Conservation (phyloP, 2,888 invertebrate species). For the Erebia ligea region DNA sequence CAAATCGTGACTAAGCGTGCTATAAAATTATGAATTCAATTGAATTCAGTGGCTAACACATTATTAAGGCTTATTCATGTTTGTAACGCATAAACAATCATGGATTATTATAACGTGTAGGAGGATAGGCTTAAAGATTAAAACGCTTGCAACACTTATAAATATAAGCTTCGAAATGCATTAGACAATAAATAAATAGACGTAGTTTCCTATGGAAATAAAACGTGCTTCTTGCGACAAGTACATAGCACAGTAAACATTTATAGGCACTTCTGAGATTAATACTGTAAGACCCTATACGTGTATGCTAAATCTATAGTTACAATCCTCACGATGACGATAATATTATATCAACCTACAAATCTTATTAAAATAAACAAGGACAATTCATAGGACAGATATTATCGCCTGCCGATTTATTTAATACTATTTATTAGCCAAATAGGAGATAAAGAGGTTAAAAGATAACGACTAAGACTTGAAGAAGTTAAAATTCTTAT, state of each 20-base stretch:
- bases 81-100: conserved; percentile 50
- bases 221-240: conserved; percentile 11
- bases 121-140: conserved; percentile 41
- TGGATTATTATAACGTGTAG: conserved; percentile 45
- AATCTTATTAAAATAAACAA: too few species aligned
- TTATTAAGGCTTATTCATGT: conserved; percentile 62
- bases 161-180: conserved; percentile 35
- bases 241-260: not conserved
- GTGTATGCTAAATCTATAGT: not conserved
- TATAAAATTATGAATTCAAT: conserved; percentile 66
- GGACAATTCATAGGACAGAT: too few species aligned
- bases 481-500: too few species aligned
- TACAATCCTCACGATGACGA: not conserved
- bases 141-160: conserved; percentile 38
- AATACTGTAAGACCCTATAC: not conserved
- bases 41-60: conserved; percentile 63
- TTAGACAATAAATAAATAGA: conserved; percentile 28
- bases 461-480: too few species aligned
- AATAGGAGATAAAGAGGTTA: too few species aligned
- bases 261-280: conserved; percentile 13
- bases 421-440: too few species aligned
- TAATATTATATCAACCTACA: too few species aligned
- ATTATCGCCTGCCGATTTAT: too few species aligned
- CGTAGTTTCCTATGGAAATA: conserved; percentile 20
- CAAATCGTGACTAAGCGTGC: conserved; percentile 66